A percentile compares a stretch with the other conserved stretches of the same genome.
Evolutionary conservation across 2,797 vertebrate genomes (phyloP).

Genomic region (Ctenopoma multispine): DNA sequence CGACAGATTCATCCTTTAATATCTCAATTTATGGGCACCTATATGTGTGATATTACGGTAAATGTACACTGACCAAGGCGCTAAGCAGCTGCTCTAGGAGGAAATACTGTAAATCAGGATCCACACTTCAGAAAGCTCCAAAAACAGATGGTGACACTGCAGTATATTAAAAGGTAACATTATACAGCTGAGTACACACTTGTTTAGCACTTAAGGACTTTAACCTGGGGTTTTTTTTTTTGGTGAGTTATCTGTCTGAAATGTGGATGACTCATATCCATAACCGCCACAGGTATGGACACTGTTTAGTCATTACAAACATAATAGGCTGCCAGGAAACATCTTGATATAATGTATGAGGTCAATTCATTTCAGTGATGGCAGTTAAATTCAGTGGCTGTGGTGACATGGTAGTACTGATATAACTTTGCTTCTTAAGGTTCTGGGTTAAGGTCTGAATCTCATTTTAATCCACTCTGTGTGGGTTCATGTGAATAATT

Average conservation of each 20-base stretch:
- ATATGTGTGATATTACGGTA: constrained; percentile 55
- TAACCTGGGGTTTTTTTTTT: not conserved
- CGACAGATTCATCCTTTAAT: too few relatives aligned
- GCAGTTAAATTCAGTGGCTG: too few relatives aligned
- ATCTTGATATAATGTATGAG: too few relatives aligned
- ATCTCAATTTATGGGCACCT: too few relatives aligned
- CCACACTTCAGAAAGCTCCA: not conserved
- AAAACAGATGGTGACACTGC: not conserved
- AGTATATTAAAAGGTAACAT: not conserved
- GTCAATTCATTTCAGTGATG: not conserved
- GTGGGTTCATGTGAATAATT: too few relatives aligned
- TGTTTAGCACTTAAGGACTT: not conserved
- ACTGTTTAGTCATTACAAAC: constrained; percentile 35
- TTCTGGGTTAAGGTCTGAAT: too few relatives aligned
- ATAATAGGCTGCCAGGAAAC: not conserved
- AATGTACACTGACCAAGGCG: constrained; percentile 17
- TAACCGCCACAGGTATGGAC: constrained; percentile 20
- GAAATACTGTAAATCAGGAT: constrained; percentile 14
- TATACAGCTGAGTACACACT: not conserved
- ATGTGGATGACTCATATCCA: too few relatives aligned
- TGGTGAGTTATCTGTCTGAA: constrained; percentile 42
- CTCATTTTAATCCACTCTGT: too few relatives aligned
- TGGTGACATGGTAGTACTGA: too few relatives aligned
- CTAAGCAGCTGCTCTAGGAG: not conserved
- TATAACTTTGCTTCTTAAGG: too few relatives aligned